phyloP scores from a whole-genome alignment of 2,888 invertebrate species.

The Meteorus cinctellus region DNA sequence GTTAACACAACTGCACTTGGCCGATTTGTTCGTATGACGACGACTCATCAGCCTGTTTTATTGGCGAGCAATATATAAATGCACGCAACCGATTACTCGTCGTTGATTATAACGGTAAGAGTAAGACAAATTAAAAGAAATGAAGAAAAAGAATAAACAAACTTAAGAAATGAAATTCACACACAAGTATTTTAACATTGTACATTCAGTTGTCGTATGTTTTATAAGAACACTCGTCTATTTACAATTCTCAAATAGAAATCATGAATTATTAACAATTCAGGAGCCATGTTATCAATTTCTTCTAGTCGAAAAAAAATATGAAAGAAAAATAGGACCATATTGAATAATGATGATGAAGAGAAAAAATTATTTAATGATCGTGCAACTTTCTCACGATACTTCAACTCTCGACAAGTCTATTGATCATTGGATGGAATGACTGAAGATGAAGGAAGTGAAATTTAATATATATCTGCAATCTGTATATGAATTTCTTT shows the following conservation, averaged over 20 bases:
- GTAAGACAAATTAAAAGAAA: background rate
- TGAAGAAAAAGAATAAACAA: background rate
- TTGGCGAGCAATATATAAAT: background rate
- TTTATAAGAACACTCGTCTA: background rate
- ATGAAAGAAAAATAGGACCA: background rate
- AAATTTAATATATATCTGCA: constrained; percentile 20
- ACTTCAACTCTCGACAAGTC: constrained; percentile 13
- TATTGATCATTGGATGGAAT: constrained; percentile 26
- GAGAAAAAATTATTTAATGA: constrained; percentile 23
- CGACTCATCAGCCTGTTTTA: background rate
- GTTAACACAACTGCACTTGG: background rate
- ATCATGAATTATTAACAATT: no score
- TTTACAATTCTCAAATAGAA: no score
- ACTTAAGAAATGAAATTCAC: background rate
- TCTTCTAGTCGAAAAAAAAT: background rate
- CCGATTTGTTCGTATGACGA: background rate
- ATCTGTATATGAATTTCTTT: background rate
- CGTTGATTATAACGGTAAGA: constrained; percentile 2
- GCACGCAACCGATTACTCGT: constrained; percentile 22
- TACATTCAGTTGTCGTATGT: background rate
- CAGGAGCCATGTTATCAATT: background rate
- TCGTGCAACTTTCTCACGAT: constrained; percentile 24
- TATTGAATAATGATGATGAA: background rate
- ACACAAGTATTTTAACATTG: background rate
- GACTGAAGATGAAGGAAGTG: constrained; percentile 15